Base-by-base conservation (phyloP, 2,113 vertebrate genomes). In the Zosterops japonicus region DNA sequence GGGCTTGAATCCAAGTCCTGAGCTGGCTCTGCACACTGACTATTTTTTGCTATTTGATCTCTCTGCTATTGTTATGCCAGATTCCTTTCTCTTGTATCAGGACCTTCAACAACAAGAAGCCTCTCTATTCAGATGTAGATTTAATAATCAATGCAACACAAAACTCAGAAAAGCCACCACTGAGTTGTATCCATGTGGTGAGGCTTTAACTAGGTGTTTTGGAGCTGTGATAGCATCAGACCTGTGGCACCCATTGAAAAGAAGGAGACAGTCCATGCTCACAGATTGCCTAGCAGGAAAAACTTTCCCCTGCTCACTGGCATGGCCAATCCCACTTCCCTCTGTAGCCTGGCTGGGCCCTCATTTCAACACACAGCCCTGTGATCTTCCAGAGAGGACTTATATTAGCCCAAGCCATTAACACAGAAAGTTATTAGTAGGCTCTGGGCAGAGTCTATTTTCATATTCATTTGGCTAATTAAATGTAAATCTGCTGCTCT, bases 361-460 rank as follows among this genome's bases (percentile, higher is more conserved):
- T 84, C 2, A 0, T 28, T 87, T 50, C 71, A 7, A 31, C 1
- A 0, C 17, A 6, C 3, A 0, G 33, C 59, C 36, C 83, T 74
- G 47, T 0, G 2, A 61, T 53, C 71, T 92, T 53, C 69, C 61
- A 39, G 80, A 36, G 67, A 85, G n/a, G 47, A 64, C 36, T 35
- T 78, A 4, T 8, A 35, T 52, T 60, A 82, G 64, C 47, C 52
- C 24, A 36, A 89, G n/a, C n/a, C 49, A 89, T 93, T 94, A 89
- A 95, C 90, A 87, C 21, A 79, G 49, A 53, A 96, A 96, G 44
- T 88, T 97, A 87, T 82, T 87, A 83, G 76, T 36, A 86, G 76
- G 65, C 93, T 97, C 88, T 90, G 93, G 93, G 85, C 83, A 94
- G 90, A 90, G 88, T 93, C 49, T 90, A 44, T 94, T 94, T 97